phyloP scores from a whole-genome alignment of 1,140 invertebrate species.

The Acromyrmex heyeri region DNA sequence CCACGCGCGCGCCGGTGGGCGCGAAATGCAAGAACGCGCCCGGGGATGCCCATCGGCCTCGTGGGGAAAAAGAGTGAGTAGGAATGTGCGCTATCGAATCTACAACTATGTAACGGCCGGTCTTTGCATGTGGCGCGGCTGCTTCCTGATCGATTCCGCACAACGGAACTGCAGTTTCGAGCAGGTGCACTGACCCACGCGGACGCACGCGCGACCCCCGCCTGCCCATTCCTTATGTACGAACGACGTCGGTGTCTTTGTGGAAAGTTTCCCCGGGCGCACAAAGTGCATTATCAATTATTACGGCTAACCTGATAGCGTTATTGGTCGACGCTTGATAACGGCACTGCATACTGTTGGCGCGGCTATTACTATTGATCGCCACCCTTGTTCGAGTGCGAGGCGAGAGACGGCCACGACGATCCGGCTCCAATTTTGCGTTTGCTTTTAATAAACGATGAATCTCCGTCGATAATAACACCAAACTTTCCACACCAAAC shows the following conservation, averaged over 20 bases:
- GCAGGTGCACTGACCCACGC: slow-evolving; percentile 57
- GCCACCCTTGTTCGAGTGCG: neutral
- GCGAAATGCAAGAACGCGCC: slow-evolving; percentile 54
- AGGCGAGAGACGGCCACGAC: slow-evolving; percentile 16
- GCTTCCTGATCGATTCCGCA: slow-evolving; percentile 57
- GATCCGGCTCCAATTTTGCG: slow-evolving; percentile 35
- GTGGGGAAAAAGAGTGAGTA: neutral
- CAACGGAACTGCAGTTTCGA: slow-evolving; percentile 57
- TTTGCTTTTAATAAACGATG: neutral
- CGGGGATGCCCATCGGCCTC: neutral
- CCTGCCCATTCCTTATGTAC: slow-evolving; percentile 56
- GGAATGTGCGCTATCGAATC: slow-evolving; percentile 56
- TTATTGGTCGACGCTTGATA: slow-evolving; percentile 59
- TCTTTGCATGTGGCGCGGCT: slow-evolving; percentile 48
- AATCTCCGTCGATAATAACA: neutral
- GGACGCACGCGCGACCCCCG: neutral
- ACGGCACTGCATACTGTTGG: slow-evolving; percentile 41
- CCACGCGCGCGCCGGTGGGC: slow-evolving; percentile 8
- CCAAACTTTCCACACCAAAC: neutral
- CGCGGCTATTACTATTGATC: slow-evolving; percentile 49
- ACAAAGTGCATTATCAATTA: slow-evolving; percentile 66
- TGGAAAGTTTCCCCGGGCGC: slow-evolving; percentile 26
- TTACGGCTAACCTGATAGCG: slow-evolving; percentile 54
- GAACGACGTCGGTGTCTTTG: slow-evolving; percentile 31
- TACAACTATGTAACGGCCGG: slow-evolving; percentile 51